These are phyloP conservation scores for Amphipoea oculea DNA, from an alignment of 2,888 invertebrate species.

Conservation along the genomic window DNA sequence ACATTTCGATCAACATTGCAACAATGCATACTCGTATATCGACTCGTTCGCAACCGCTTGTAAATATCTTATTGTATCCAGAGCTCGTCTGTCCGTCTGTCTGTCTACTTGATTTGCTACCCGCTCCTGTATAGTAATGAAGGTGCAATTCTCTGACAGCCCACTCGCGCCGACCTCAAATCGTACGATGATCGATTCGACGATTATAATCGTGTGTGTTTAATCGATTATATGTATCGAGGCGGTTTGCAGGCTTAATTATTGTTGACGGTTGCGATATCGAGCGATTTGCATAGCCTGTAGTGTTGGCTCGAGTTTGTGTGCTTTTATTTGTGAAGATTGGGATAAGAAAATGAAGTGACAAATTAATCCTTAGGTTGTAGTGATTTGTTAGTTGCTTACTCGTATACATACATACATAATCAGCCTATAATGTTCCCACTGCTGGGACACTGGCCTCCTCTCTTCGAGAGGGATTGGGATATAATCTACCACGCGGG, in stretches of 20 bases:
- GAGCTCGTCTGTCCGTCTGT: conserved; percentile 82
- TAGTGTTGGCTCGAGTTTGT: conserved; percentile 28
- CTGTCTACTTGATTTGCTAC: conserved; percentile 83
- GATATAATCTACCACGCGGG: too few relatives aligned
- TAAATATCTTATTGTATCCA: conserved; percentile 86
- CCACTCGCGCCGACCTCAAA: conserved; percentile 77
- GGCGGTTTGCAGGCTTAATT: conserved; percentile 74
- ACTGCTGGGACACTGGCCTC: too few relatives aligned
- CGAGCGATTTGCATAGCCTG: conserved; percentile 65
- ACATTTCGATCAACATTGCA: conserved; percentile 66
- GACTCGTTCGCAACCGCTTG: conserved; percentile 76
- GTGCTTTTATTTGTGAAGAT: conserved; percentile 40
- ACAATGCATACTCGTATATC: conserved; percentile 76
- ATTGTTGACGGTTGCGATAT: conserved; percentile 72
- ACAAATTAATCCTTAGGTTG: conserved; percentile 43
- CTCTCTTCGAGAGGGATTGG: too few relatives aligned
- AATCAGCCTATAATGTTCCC: too few relatives aligned
- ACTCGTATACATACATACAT: too few relatives aligned
- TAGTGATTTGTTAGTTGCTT: conserved; percentile 11
- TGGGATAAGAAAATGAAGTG: conserved; percentile 37
- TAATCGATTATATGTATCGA: conserved; percentile 77
- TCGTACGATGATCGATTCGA: conserved; percentile 81
- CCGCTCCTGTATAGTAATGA: conserved; percentile 86
- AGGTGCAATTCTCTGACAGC: conserved; percentile 81
- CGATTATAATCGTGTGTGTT: conserved; percentile 78